A percentile compares a stretch with the other conserved stretches of the same genome.
These are phyloP conservation scores for Caenorhabditis sp. DNA, from an alignment of 2,888 invertebrate genomes.

Conservation along the genomic window DNA sequence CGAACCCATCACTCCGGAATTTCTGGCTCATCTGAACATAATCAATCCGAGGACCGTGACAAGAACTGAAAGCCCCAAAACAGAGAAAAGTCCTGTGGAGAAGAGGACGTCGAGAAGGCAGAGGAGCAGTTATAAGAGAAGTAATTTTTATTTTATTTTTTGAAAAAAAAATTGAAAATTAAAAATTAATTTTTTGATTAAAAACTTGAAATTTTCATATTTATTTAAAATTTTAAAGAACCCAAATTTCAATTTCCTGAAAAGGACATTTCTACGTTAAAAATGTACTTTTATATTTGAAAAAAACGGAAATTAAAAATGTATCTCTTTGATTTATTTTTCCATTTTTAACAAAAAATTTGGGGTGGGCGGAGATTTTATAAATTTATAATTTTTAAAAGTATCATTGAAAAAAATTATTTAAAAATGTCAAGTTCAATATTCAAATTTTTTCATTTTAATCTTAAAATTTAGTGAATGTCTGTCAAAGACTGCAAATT, in stretches of 20 bases:
- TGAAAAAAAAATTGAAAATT: background rate
- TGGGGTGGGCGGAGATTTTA: too few species aligned
- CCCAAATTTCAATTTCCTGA: too few species aligned
- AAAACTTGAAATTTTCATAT: constrained; percentile 5
- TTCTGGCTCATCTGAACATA: constrained; percentile 28
- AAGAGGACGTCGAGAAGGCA: background rate
- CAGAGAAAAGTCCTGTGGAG: background rate
- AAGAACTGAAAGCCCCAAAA: background rate
- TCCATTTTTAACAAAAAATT: constrained; percentile 3
- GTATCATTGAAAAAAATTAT: constrained; percentile 12
- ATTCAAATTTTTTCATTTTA: too few species aligned
- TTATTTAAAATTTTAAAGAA: background rate
- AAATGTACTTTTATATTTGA: background rate
- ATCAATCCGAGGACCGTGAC: background rate
- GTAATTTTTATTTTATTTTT: background rate
- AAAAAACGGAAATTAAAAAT: background rate
- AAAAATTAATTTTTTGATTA: constrained; percentile 1
- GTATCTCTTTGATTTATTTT: background rate
- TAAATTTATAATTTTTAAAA: constrained; percentile 12
- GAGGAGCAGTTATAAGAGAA: background rate
- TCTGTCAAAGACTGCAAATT: too few species aligned
- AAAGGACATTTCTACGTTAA: too few species aligned
- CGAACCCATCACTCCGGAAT: constrained; percentile 35
- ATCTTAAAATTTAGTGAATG: too few species aligned
- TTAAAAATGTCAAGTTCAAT: too few species aligned